Conservation (phyloP, 2,888 invertebrate species). For the Bellardia bayeri region DNA sequence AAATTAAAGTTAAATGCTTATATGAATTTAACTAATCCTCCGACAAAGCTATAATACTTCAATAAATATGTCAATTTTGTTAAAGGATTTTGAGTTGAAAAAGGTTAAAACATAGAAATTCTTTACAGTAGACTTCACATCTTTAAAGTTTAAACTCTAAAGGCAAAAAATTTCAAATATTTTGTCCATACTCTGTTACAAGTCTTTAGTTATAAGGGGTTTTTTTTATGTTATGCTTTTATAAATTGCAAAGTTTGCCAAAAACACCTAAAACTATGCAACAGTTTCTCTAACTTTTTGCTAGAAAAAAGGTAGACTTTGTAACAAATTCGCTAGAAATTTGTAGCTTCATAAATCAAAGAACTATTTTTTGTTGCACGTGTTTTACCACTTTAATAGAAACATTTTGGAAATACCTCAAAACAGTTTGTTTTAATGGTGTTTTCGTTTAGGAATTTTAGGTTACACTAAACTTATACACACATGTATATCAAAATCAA, state of each 20-base stretch:
- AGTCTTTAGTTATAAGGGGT: too few species aligned
- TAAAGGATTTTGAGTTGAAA: too few species aligned
- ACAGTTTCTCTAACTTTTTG: neutral
- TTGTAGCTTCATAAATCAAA: constrained; percentile 32
- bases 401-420: constrained; percentile 8
- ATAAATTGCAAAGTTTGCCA: neutral
- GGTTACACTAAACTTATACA: neutral
- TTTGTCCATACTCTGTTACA: too few species aligned
- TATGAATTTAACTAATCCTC: neutral
- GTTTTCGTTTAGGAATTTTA: neutral
- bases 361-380: neutral
- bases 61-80: too few species aligned
- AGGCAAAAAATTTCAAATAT: too few species aligned
- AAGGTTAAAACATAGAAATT: neutral
- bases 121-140: neutral
- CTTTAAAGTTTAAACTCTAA: neutral
- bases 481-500: neutral
- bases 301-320: neutral
- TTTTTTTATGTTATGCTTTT: neutral
- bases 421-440: neutral
- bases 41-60: too few species aligned
- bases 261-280: constrained; percentile 23
- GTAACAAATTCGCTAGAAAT: constrained; percentile 17
- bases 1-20: neutral
- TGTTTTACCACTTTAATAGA: constrained; percentile 14